These are phyloP conservation scores for Tholera decimalis DNA, from an alignment of 2,888 invertebrate genomes.

Conservation along the genomic window DNA sequence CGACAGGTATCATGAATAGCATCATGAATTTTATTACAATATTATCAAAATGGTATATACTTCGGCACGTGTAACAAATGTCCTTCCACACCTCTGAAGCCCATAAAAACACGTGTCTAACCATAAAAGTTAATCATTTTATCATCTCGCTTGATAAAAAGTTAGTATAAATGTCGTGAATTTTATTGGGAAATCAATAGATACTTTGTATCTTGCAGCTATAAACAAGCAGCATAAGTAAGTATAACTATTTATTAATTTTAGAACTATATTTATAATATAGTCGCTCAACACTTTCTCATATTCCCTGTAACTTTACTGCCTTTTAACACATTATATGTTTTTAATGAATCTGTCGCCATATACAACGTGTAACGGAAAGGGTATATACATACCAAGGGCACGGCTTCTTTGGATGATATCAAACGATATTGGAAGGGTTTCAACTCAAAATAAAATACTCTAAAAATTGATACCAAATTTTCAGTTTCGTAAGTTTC, in stretches of 20 bases:
- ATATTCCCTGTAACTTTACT: background rate
- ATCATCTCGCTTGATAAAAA: constrained; percentile 46
- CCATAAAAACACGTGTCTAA: constrained; percentile 15
- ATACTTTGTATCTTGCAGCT: constrained; percentile 64
- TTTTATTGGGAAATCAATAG: constrained; percentile 29
- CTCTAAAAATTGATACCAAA: no score
- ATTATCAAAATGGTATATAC: background rate
- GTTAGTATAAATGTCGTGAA: constrained; percentile 51
- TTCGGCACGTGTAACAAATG: background rate
- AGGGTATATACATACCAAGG: no score
- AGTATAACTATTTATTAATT: constrained; percentile 18
- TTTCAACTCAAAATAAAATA: no score
- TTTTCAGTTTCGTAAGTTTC: no score
- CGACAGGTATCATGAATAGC: background rate
- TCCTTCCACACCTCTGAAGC: background rate
- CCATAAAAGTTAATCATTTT: constrained; percentile 30
- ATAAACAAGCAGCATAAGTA: constrained; percentile 62
- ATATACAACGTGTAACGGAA: no score
- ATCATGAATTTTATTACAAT: background rate
- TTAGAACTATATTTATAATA: no score
- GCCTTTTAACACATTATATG: background rate
- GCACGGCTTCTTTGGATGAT: no score
- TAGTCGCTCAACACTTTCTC: no score
- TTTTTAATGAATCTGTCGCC: background rate
- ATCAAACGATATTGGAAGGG: no score